Conservation (phyloP, 2,797 vertebrate species). For the Halcyon leucocephala region DNA sequence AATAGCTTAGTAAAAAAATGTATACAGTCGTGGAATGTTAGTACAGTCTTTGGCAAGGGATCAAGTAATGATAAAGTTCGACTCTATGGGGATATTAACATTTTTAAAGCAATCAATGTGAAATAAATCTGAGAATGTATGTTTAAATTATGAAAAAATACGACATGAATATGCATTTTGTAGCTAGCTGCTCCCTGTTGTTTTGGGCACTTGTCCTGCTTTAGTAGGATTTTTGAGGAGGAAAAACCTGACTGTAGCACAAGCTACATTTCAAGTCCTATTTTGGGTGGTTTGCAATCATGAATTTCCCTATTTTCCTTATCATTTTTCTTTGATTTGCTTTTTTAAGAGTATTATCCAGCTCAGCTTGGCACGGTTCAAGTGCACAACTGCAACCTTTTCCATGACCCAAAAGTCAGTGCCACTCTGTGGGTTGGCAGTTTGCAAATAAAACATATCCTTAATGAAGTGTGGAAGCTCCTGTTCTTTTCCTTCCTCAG, state of each 20-base stretch:
- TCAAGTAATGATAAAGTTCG: slow-evolving; percentile 41
- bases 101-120: slow-evolving; percentile 64
- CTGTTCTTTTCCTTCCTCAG: slow-evolving; percentile 54
- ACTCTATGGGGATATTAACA: slow-evolving; percentile 40
- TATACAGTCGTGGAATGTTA: slow-evolving; percentile 30
- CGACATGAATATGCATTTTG: slow-evolving; percentile 58
- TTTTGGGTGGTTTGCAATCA: slow-evolving; percentile 21
- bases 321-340: slow-evolving; percentile 42
- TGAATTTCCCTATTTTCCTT: slow-evolving; percentile 9
- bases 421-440: slow-evolving; percentile 38
- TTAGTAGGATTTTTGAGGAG: slow-evolving; percentile 35
- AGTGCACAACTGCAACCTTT: slow-evolving; percentile 33
- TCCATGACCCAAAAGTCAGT: slow-evolving; percentile 57
- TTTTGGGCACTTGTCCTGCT: slow-evolving; percentile 50
- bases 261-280: not conserved
- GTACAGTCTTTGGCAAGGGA: slow-evolving; percentile 36
- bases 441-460: slow-evolving; percentile 62
- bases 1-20: slow-evolving; percentile 59
- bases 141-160: slow-evolving; percentile 58
- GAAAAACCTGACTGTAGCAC: slow-evolving; percentile 40
- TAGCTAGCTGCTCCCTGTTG: slow-evolving; percentile 38
- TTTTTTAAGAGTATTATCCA: slow-evolving; percentile 21
- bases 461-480: slow-evolving; percentile 53
- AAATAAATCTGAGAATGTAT: slow-evolving; percentile 61
- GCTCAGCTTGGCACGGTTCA: slow-evolving; percentile 36